Evolutionary conservation across 1,140 invertebrate species (phyloP), one percentile per base, ranked within the genome.

Genomic region (Holotrichia oblita): DNA sequence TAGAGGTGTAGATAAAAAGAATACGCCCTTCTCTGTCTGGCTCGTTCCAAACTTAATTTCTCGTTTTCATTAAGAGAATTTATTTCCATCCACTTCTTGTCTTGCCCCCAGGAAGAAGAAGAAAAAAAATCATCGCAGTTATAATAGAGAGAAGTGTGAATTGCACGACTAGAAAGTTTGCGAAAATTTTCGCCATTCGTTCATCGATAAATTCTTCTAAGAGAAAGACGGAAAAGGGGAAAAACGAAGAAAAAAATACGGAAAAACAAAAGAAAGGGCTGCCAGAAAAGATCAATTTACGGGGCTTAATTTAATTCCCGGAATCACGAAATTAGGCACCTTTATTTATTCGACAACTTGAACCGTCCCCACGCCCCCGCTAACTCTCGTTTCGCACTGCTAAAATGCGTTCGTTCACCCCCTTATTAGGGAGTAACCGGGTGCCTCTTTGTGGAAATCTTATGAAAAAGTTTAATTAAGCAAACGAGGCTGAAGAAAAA

Each of bases 241-340:
- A 34, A 34, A 2, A 17, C 7, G 7, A 69, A 27, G 12, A 69
- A 69, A 69, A 69, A 34, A 22, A 59, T 4, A 17, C 7, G n/a
- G 14, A 14, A 22, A 64, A 64, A 64, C n/a, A n/a, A 22, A 24
- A 0, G 22, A 24, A 69, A 27, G 22, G 20, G 22, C 9, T 17
- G 14, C 14, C 10, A 55, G 48, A 55, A 55, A 34, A 69, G 61
- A 69, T 69, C 61, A 69, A 69, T 69, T 69, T 69, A 69, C 61
- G 22, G 61, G 48, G 61, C 61, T 69, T 69, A 69, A 69, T 69
- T 69, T 69, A 69, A 69, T 69, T 69, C 61, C 22, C 0, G 61
- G 61, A 69, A 69, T 69, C 61, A 69, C 61, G 61, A 69, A 69
- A 69, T 69, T 69, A 69, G 61, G 61, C 61, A 69, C 61, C 61